phyloP scores from a whole-genome alignment of 2,113 vertebrate genomes.

The Orthochromis indermauri region DNA sequence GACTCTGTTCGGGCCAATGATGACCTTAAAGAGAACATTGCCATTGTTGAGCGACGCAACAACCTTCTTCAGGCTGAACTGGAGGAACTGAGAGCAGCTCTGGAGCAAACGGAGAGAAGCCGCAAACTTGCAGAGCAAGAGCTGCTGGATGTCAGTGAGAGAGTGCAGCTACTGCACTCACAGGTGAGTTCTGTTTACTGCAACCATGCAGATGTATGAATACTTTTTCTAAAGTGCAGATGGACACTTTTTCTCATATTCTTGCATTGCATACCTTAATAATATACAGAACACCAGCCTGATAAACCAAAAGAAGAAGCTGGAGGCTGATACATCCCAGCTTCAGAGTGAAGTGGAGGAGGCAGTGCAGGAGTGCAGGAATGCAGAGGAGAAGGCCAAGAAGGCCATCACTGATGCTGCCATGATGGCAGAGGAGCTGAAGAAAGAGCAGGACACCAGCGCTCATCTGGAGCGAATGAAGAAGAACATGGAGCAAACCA shows the following conservation, averaged over 20 bases:
- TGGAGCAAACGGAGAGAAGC: slow-evolving; percentile 78
- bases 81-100: slow-evolving; percentile 75
- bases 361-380: slow-evolving; percentile 62
- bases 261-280: neutral
- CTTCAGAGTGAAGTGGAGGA: slow-evolving; percentile 67
- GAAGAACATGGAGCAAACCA: slow-evolving; percentile 69
- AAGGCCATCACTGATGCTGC: slow-evolving; percentile 87
- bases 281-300: slow-evolving; percentile 59
- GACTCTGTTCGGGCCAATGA: slow-evolving; percentile 68
- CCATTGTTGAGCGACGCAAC: slow-evolving; percentile 80
- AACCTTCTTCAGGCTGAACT: slow-evolving; percentile 76
- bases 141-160: slow-evolving; percentile 79
- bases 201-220: neutral
- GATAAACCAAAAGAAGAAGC: slow-evolving; percentile 71
- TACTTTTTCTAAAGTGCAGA: slow-evolving; percentile 54
- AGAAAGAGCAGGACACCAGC: slow-evolving; percentile 88
- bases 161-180: slow-evolving; percentile 85
- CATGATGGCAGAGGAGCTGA: slow-evolving; percentile 88
- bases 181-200: slow-evolving; percentile 62
- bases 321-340: slow-evolving; percentile 59
- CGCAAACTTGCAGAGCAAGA: slow-evolving; percentile 85
- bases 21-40: slow-evolving; percentile 82
- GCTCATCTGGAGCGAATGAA: slow-evolving; percentile 86
- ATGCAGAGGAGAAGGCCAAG: slow-evolving; percentile 73
- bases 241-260: neutral